Percentiles rank a stretch among this genome's conserved stretches.
These are phyloP conservation scores for Metellina segmentata DNA, from an alignment of 2,888 invertebrate genomes.

Conservation along the genomic window DNA sequence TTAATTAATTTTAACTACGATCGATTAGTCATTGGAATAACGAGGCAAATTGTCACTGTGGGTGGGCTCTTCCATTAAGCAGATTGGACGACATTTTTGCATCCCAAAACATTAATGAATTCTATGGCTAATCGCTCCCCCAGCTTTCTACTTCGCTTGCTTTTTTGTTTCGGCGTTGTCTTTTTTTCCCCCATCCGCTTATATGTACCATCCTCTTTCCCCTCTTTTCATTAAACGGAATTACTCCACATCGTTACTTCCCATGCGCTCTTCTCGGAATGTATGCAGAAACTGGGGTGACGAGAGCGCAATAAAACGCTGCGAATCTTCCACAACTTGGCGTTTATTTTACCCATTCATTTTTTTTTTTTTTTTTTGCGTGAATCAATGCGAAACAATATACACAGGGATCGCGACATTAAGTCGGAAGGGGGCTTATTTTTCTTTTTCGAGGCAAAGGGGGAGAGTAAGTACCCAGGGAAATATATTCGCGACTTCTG, in stretches of 20 bases:
- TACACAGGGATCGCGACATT: slow-evolving; percentile 31
- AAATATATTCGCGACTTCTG: slow-evolving; percentile 41
- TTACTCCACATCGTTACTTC: slow-evolving; percentile 59
- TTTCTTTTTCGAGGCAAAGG: slow-evolving; percentile 8
- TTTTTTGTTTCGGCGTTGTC: neutral
- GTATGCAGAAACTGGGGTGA: slow-evolving; percentile 41
- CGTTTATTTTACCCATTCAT: slow-evolving; percentile 3
- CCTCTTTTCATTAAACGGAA: slow-evolving; percentile 63
- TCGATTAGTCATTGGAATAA: slow-evolving; percentile 73
- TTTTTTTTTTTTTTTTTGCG: neutral
- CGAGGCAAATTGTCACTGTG: slow-evolving; percentile 68
- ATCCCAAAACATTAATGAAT: slow-evolving; percentile 67
- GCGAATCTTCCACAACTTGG: slow-evolving; percentile 22
- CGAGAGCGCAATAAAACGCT: slow-evolving; percentile 49
- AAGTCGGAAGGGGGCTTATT: slow-evolving; percentile 39
- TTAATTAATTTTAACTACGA: slow-evolving; percentile 74
- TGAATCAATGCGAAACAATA: slow-evolving; percentile 46
- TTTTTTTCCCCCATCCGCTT: slow-evolving; percentile 15
- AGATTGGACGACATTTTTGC: slow-evolving; percentile 71
- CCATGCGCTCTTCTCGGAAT: slow-evolving; percentile 16
- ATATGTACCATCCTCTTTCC: neutral
- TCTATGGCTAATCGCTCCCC: slow-evolving; percentile 61
- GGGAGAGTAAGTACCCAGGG: slow-evolving; percentile 8
- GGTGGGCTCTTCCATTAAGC: slow-evolving; percentile 65
- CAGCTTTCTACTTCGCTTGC: slow-evolving; percentile 15